These are phyloP conservation scores for Marronus borbonicus DNA, from an alignment of 2,888 invertebrate genomes.

Conservation along the genomic window DNA sequence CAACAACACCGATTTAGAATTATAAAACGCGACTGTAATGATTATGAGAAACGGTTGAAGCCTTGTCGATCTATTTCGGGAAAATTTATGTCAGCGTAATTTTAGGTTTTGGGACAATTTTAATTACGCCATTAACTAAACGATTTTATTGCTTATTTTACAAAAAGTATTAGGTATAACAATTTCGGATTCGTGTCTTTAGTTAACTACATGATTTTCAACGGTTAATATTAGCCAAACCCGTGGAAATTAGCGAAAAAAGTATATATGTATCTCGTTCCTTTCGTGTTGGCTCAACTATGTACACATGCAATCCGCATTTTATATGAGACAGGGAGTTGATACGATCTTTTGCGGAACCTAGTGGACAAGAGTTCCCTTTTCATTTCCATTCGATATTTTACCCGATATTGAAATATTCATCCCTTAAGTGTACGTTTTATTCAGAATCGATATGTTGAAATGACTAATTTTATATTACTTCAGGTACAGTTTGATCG, in stretches of 20 bases:
- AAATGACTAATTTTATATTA: conserved; percentile 45
- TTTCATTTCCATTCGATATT: conserved; percentile 32
- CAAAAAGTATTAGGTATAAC: neutral
- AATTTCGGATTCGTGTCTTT: too few species aligned
- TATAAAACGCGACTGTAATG: conserved; percentile 38
- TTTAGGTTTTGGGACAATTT: conserved; percentile 35
- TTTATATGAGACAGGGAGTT: conserved; percentile 24
- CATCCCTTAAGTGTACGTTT: conserved; percentile 38
- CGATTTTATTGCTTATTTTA: conserved; percentile 29
- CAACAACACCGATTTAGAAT: conserved; percentile 25
- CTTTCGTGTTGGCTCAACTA: conserved; percentile 20
- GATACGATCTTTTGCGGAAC: neutral
- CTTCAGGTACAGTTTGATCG: conserved; percentile 22
- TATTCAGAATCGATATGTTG: conserved; percentile 33
- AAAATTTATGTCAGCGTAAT: conserved; percentile 35
- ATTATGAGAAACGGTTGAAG: neutral
- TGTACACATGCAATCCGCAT: conserved; percentile 34
- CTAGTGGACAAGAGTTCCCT: conserved; percentile 6
- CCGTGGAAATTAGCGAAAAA: conserved; percentile 5
- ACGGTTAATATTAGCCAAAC: too few species aligned
- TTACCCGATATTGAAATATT: conserved; percentile 45
- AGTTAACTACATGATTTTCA: too few species aligned
- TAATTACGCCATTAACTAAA: conserved; percentile 37
- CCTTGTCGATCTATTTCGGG: conserved; percentile 37
- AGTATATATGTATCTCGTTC: neutral